Base-by-base conservation (phyloP, 2,888 invertebrate species). In the Metacarcinus magister region DNA sequence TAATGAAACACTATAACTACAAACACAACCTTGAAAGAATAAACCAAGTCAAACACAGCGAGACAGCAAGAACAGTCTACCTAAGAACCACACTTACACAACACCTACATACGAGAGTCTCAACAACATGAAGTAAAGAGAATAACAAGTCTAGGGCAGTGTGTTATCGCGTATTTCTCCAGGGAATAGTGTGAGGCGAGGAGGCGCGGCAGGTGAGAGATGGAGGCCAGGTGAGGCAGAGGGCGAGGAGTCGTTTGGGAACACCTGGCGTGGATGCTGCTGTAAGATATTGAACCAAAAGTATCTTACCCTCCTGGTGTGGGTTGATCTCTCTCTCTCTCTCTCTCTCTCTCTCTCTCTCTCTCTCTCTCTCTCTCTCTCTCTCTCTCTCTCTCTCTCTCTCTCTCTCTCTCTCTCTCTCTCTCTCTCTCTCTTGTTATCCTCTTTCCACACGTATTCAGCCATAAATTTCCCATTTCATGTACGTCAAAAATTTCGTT, bases 361-460 rank as follows among this genome's bases (percentile, higher is more conserved):
- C 60, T 60, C 60, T 60, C 60, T 60, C 60, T 60, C 60, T 60
- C 60, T 60, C 60, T 60, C 60, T 60, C 60, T 60, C 60, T 60
- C 60, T 60, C 60, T 60, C 60, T 60, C 60, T 60, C 60, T 60
- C 60, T 60, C 60, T 60, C 60, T 60, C 60, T 60, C 60, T 60
- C 60, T 60, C 67, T 67, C 67, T 67, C 67, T 67, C 67, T 67
- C 67, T 67, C 67, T 67, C 67, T 67, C 67, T 67, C 67, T 67
- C 23, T 10, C 16, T 48, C 48, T 48, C 48, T 13, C 48, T 48
- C 48, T 48, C 48, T 48, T 48, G 7, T 48, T 13, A 8, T n/a
- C n/a, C n/a, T n/a, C n/a, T n/a, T n/a, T n/a, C n/a, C n/a, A n/a
- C n/a, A 16, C 54, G 54, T 54, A 54, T 0, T 10, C 54, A 13